Evolutionary conservation across 2,888 invertebrate genomes (phyloP).

Genomic region (Graphium colonna): DNA sequence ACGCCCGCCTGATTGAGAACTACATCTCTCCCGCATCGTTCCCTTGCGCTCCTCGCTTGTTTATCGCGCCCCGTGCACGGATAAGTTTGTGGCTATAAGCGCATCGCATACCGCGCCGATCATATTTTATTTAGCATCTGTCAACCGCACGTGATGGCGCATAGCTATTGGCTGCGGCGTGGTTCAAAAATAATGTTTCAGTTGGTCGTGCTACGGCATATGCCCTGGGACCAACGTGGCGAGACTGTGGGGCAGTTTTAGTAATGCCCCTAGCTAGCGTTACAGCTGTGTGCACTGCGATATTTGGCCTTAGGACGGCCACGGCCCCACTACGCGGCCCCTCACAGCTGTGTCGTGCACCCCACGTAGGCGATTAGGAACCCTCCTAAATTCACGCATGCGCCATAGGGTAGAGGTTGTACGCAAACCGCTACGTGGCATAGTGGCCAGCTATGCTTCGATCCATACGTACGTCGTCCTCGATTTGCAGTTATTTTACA

Average conservation of each 20-base stretch:
- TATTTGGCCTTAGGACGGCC: slow-evolving; percentile 10
- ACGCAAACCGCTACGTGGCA: slow-evolving; percentile 51
- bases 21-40: slow-evolving; percentile 69
- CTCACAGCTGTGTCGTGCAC: slow-evolving; percentile 67
- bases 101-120: slow-evolving; percentile 43
- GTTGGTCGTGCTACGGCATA: slow-evolving; percentile 28
- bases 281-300: neutral
- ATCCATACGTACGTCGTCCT: slow-evolving; percentile 48
- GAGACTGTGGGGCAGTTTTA: neutral
- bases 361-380: slow-evolving; percentile 60
- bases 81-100: slow-evolving; percentile 30
- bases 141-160: slow-evolving; percentile 34
- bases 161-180: slow-evolving; percentile 24
- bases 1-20: slow-evolving; percentile 75
- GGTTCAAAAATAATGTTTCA: slow-evolving; percentile 28
- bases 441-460: slow-evolving; percentile 60
- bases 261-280: neutral
- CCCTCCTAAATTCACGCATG: slow-evolving; percentile 72
- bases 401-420: slow-evolving; percentile 62
- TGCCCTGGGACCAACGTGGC: neutral
- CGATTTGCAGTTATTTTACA: slow-evolving; percentile 35
- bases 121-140: slow-evolving; percentile 37
- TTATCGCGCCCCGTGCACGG: slow-evolving; percentile 36
- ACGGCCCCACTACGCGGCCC: slow-evolving; percentile 34
- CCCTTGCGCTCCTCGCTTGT: slow-evolving; percentile 42